Evolutionary conservation across 2,797 vertebrate genomes (phyloP).

Genomic region (Poliocrania exsul): DNA sequence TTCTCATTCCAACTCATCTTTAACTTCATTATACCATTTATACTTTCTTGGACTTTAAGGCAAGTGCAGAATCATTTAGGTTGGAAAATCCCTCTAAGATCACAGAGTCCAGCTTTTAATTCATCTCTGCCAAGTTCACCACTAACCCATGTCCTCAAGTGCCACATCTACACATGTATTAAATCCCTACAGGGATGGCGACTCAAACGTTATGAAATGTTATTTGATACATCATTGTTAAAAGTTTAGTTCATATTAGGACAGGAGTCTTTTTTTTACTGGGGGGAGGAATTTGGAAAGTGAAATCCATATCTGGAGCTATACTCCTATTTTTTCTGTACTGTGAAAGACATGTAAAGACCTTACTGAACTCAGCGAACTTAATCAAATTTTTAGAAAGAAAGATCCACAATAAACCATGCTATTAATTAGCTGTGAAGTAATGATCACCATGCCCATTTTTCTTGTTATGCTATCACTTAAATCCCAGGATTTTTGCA

Average conservation of each 20-base stretch:
- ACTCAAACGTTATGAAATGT: neutral
- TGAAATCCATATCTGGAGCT: neutral
- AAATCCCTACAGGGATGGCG: neutral
- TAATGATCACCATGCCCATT: rapidly evolving
- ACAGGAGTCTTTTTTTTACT: neutral
- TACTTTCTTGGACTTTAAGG: neutral
- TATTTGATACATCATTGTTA: neutral
- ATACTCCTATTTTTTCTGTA: neutral
- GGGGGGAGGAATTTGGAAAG: neutral
- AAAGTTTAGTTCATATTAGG: neutral
- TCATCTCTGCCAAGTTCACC: neutral
- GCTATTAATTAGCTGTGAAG: neutral
- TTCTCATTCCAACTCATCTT: neutral
- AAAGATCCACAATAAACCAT: neutral
- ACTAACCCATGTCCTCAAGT: neutral
- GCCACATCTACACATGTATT: neutral
- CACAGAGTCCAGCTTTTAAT: neutral
- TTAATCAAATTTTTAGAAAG: neutral
- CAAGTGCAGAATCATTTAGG: neutral
- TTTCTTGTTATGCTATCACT: neutral
- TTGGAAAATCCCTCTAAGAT: neutral
- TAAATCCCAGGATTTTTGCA: neutral
- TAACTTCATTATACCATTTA: rapidly evolving
- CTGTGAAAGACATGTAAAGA: neutral
- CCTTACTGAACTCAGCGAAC: neutral